Percentiles rank a stretch among this genome's conserved stretches.
Evolutionary conservation across 2,888 invertebrate genomes (phyloP).

Genomic region (Vesta saturnalis): DNA sequence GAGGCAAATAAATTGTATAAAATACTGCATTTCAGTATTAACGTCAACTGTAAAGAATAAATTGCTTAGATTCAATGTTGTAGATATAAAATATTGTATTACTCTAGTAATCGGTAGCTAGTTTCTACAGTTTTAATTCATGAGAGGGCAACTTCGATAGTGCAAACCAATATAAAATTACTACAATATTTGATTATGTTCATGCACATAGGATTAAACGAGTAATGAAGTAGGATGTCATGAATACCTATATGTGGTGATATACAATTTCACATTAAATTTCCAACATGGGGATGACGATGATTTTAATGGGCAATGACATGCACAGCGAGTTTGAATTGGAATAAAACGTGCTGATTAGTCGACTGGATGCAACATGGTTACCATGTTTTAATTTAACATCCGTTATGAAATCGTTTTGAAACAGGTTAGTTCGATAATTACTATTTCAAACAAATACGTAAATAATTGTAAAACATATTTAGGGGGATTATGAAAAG

Average conservation of each 20-base stretch:
- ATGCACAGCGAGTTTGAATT: slow-evolving; percentile 57
- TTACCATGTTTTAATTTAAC: slow-evolving; percentile 54
- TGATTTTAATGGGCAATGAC: slow-evolving; percentile 62
- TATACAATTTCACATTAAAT: slow-evolving; percentile 57
- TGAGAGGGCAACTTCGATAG: slow-evolving; percentile 29
- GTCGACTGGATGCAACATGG: slow-evolving; percentile 55
- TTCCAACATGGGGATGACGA: slow-evolving; percentile 55
- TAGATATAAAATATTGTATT: slow-evolving; percentile 24
- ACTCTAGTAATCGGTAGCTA: slow-evolving; percentile 18
- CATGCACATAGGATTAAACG: slow-evolving; percentile 33
- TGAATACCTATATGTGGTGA: slow-evolving; percentile 46
- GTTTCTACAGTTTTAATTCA: slow-evolving; percentile 18
- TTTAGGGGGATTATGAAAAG: neutral
- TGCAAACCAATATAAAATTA: slow-evolving; percentile 19
- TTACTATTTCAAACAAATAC: slow-evolving; percentile 52
- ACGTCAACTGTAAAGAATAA: slow-evolving; percentile 27
- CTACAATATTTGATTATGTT: slow-evolving; percentile 8
- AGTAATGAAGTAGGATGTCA: slow-evolving; percentile 43
- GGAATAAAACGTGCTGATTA: slow-evolving; percentile 61
- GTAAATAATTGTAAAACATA: slow-evolving; percentile 12
- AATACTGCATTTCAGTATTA: slow-evolving; percentile 24
- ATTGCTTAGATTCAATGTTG: slow-evolving; percentile 27
- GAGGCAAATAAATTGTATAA: slow-evolving; percentile 58
- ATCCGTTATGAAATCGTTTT: slow-evolving; percentile 52
- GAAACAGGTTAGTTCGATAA: slow-evolving; percentile 54